Conservation (phyloP, 2,113 vertebrate species). For the Tachysurus fulvidraco region DNA sequence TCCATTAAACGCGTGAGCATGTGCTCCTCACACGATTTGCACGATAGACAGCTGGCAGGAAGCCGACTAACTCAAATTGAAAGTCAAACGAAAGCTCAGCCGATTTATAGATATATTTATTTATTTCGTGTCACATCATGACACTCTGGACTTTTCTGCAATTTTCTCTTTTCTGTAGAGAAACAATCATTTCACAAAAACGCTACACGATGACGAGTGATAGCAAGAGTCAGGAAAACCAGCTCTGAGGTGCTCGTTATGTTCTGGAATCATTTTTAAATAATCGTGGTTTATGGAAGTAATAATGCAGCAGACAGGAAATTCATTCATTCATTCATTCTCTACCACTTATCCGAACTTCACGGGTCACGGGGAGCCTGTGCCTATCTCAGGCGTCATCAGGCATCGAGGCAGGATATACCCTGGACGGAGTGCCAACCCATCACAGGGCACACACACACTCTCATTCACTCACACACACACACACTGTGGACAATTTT, state of each 20-base stretch:
- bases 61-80: background rate
- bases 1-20: slow-evolving; percentile 49
- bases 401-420: too few relatives aligned
- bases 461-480: too few relatives aligned
- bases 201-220: background rate
- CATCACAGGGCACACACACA: too few relatives aligned
- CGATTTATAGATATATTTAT: background rate
- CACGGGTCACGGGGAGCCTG: too few relatives aligned
- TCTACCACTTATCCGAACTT: too few relatives aligned
- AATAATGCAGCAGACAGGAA: background rate
- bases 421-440: too few relatives aligned
- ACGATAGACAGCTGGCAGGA: background rate
- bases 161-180: background rate
- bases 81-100: background rate
- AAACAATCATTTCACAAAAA: too few relatives aligned
- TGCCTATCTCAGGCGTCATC: too few relatives aligned
- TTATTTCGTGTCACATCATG: background rate
- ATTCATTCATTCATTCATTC: too few relatives aligned
- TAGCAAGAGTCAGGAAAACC: background rate
- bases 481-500: too few relatives aligned
- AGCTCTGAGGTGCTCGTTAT: background rate
- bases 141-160: too few relatives aligned
- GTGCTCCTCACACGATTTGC: slow-evolving; percentile 10
- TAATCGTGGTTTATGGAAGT: background rate
- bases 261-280: background rate